Evolutionary conservation across 2,113 vertebrate species (phyloP), one percentile per base, ranked within the genome.

Genomic region (Gasterosteus aculeatus): DNA sequence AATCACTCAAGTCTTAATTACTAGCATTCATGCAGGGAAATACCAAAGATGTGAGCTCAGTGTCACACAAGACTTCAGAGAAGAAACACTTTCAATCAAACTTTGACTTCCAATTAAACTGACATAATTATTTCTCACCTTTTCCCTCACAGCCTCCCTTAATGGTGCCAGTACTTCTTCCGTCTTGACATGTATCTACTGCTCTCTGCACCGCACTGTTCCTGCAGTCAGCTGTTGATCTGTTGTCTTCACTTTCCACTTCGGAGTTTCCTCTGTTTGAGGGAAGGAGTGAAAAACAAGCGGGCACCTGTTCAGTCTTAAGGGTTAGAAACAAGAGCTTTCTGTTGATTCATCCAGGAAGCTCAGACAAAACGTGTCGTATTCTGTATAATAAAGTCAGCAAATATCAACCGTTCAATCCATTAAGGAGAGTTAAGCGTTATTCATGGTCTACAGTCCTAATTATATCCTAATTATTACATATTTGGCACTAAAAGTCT

Each of bases 291-390:
- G 7, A 41, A 41, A 41, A 41, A n/a, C 22, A 44, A 22, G 16
- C 18, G 22, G 65, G 65, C 33, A 5, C 5, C 12, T 26, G 12
- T 16, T 2, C 47, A 38, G 47, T 16, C 16, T 11, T 29, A 46
- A 5, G 46, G 42, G 15, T 7, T 22, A 12, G 62, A 65, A 68
- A 68, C 65, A 26, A 39, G 19, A 2, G 65, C 47, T 68, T 54
- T 68, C 4, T 54, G 33, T 68, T 68, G 47, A 47, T 53, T 68
- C 65, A 68, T 38, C 47, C 65, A 68, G 46, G 44, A 51, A 64
- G 41, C 42, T 31, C 62, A 19, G 16, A 49, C 29, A 65, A 35
- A 16, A 31, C 11, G 1, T 26, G 31, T 41, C 16, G 8, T 22
- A 2, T 26, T 31, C 3, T 46, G 41, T n/a, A 5, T 26, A 29